A percentile compares a stretch with the other conserved stretches of the same genome.
Evolutionary conservation across 64 coral and sea anemone species (phyloP).

Genomic region (Trachythela sp.): DNA sequence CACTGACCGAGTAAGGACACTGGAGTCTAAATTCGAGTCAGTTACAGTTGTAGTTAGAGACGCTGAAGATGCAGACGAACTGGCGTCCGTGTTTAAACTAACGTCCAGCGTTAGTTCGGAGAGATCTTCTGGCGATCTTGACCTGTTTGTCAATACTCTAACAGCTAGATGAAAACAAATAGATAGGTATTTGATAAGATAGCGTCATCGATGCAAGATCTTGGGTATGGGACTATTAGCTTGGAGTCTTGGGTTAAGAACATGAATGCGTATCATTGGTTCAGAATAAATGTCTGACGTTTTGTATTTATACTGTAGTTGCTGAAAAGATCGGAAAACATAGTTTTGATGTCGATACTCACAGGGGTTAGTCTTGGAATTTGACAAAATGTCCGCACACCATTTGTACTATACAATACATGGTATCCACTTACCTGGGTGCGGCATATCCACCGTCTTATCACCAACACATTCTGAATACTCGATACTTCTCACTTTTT

Average conservation of each 20-base stretch:
- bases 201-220: too few species aligned
- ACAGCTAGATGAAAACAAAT: background rate
- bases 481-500: background rate
- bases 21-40: background rate
- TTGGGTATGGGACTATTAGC: too few species aligned
- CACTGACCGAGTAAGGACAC: background rate
- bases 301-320: too few species aligned
- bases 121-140: background rate
- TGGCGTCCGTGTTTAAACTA: background rate
- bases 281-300: too few species aligned
- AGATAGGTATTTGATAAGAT: too few species aligned
- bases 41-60: background rate
- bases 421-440: background rate
- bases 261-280: too few species aligned
- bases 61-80: background rate
- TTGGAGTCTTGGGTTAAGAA: too few species aligned
- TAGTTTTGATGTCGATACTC: too few species aligned
- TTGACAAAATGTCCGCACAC: background rate
- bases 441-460: background rate
- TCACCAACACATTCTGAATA: background rate
- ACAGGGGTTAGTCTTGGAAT: background rate
- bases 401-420: background rate
- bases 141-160: conserved; percentile 1
- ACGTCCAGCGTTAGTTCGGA: background rate
- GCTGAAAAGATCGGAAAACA: background rate